Evolutionary conservation across 2,797 vertebrate genomes (phyloP).

Genomic region (Micromesistius poutassou): DNA sequence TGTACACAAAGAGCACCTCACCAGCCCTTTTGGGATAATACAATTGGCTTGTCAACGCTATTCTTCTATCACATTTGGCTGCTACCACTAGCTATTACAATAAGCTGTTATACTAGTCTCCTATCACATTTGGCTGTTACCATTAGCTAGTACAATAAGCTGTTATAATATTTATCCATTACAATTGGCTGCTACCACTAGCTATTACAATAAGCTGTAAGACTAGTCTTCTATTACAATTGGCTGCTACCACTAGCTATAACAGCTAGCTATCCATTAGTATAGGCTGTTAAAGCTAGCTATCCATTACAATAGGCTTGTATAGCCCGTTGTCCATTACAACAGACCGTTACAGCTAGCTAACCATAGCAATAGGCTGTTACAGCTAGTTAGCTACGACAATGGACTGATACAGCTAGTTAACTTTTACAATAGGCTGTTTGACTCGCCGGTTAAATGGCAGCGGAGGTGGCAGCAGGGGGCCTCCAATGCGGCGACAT

Average conservation of each 20-base stretch:
- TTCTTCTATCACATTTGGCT: background rate
- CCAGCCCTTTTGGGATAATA: background rate
- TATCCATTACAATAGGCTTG: background rate
- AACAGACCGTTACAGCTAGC: background rate
- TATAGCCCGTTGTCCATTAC: background rate
- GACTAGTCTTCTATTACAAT: background rate
- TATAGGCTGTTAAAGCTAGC: background rate
- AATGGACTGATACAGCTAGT: background rate
- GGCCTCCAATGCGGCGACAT: background rate
- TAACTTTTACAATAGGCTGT: background rate
- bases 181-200: background rate
- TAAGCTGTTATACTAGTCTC: background rate
- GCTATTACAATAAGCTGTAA: background rate
- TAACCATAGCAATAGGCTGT: background rate
- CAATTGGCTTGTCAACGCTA: background rate
- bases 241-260: background rate
- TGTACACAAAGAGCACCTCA: conserved; percentile 29
- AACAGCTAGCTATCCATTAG: background rate
- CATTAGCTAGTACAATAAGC: background rate
- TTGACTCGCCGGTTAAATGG: background rate
- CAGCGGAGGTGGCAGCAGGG: background rate
- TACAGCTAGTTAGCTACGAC: background rate
- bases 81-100: background rate
- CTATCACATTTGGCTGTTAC: background rate
- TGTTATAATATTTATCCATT: background rate